These are phyloP conservation scores for Dicyrtoma fusca DNA, from an alignment of 2,888 invertebrate genomes.

Conservation along the genomic window DNA sequence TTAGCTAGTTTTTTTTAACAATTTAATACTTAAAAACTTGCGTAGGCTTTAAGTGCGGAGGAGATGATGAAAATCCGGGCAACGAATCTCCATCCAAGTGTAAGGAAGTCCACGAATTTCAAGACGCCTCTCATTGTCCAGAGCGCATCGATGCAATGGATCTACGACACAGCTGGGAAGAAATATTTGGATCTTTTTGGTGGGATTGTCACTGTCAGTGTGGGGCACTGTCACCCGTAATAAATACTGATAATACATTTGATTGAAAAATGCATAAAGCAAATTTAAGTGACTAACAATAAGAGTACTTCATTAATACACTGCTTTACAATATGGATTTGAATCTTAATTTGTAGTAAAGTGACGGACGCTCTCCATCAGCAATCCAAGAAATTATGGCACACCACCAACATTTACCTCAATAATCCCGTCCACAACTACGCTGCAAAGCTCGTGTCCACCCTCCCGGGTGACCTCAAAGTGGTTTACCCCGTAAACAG, in stretches of 20 bases:
- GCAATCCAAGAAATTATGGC: conserved; percentile 83
- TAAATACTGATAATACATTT: conserved; percentile 58
- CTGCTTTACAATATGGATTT: not conserved
- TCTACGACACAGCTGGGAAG: conserved; percentile 82
- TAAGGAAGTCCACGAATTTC: conserved; percentile 74
- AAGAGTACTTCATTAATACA: too few species aligned
- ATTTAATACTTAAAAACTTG: not conserved
- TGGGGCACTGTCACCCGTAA: conserved; percentile 98
- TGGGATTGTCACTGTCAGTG: conserved; percentile 96
- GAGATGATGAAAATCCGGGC: conserved; percentile 65
- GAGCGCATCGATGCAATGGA: conserved; percentile 89
- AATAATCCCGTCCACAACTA: conserved; percentile 91
- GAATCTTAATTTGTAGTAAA: conserved; percentile 68
- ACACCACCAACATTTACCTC: conserved; percentile 89
- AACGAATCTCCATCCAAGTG: conserved; percentile 68
- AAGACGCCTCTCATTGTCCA: conserved; percentile 80
- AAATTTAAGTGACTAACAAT: not conserved
- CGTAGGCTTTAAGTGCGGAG: conserved; percentile 51
- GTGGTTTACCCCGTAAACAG: conserved; percentile 93
- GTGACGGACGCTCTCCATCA: conserved; percentile 76
- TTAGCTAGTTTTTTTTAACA: too few species aligned
- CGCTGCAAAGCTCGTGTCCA: conserved; percentile 76
- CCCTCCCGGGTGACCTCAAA: conserved; percentile 83
- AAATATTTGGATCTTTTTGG: conserved; percentile 94
- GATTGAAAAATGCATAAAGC: too few species aligned